A percentile compares a stretch with the other conserved stretches of the same genome.
phyloP scores from a whole-genome alignment of 2,113 vertebrate genomes.

The Mastomys natalensis region DNA sequence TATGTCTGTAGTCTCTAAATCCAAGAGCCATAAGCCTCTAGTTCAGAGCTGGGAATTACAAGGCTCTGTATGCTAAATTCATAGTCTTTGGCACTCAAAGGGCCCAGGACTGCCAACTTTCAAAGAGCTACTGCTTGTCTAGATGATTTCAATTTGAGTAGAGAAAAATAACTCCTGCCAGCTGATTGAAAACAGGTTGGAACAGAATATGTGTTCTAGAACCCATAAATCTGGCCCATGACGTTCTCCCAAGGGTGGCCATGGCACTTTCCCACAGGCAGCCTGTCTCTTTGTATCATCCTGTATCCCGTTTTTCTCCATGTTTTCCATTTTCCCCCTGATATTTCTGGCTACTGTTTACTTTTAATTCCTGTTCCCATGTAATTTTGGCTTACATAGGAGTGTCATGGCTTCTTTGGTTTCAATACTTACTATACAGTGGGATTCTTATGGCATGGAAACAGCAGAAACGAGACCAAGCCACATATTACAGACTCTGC shows the following conservation, averaged over 20 bases:
- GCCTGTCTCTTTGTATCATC: neutral
- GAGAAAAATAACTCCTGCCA: neutral
- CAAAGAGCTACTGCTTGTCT: neutral
- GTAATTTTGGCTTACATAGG: slow-evolving; percentile 16
- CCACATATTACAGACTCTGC: neutral
- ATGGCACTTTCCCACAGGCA: neutral
- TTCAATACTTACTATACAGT: neutral
- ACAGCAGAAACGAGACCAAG: slow-evolving; percentile 1
- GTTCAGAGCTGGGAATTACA: neutral
- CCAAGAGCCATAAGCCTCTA: neutral
- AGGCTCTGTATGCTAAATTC: neutral
- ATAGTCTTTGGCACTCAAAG: neutral
- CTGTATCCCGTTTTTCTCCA: neutral
- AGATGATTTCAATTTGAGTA: neutral
- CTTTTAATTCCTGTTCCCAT: slow-evolving; percentile 25
- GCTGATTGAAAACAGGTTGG: neutral
- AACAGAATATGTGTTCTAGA: neutral
- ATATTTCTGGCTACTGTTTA: slow-evolving; percentile 41
- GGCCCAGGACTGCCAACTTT: neutral
- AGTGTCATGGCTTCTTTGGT: slow-evolving; percentile 52
- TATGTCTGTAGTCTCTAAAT: neutral
- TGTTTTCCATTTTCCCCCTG: slow-evolving; percentile 12
- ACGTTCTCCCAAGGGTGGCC: neutral
- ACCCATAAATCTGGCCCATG: neutral
- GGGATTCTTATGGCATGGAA: slow-evolving; percentile 3